These are phyloP conservation scores for Tetheella fluctuosa DNA, from an alignment of 2,888 invertebrate species.

Conservation along the genomic window DNA sequence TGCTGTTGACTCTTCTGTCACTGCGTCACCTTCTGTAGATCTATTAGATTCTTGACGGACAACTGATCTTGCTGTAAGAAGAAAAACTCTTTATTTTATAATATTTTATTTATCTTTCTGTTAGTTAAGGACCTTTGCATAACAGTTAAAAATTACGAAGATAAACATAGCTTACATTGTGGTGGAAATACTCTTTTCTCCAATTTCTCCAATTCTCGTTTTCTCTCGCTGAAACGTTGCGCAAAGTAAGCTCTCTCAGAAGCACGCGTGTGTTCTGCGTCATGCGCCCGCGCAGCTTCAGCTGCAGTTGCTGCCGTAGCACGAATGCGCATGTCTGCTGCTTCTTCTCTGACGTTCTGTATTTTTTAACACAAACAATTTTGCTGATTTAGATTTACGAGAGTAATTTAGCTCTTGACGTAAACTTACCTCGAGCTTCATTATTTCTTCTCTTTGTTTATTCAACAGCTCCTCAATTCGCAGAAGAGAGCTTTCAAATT, in stretches of 20 bases:
- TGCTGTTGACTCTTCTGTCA: slow-evolving; percentile 67
- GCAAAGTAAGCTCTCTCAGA: slow-evolving; percentile 86
- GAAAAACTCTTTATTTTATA: not conserved
- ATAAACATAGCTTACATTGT: slow-evolving; percentile 46
- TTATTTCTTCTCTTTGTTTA: slow-evolving; percentile 89
- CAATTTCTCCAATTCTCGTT: slow-evolving; percentile 89
- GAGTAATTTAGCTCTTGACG: not conserved
- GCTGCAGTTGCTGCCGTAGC: slow-evolving; percentile 87
- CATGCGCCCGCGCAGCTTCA: slow-evolving; percentile 88
- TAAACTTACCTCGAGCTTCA: slow-evolving; percentile 85
- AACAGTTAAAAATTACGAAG: too few relatives aligned
- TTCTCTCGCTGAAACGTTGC: slow-evolving; percentile 88
- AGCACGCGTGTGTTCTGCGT: slow-evolving; percentile 87
- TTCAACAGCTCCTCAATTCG: slow-evolving; percentile 87
- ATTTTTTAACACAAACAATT: not conserved
- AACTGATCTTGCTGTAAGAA: slow-evolving; percentile 61
- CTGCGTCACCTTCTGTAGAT: slow-evolving; percentile 77
- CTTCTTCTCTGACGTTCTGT: slow-evolving; percentile 89
- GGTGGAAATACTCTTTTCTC: slow-evolving; percentile 91
- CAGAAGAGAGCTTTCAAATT: slow-evolving; percentile 89
- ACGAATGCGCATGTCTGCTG: slow-evolving; percentile 87
- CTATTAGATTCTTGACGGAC: slow-evolving; percentile 84
- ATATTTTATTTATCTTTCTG: too few relatives aligned
- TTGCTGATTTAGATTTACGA: not conserved
- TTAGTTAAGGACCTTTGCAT: too few relatives aligned